phyloP scores from a whole-genome alignment of 2,888 invertebrate species.

The Drosophila demipolita region DNA sequence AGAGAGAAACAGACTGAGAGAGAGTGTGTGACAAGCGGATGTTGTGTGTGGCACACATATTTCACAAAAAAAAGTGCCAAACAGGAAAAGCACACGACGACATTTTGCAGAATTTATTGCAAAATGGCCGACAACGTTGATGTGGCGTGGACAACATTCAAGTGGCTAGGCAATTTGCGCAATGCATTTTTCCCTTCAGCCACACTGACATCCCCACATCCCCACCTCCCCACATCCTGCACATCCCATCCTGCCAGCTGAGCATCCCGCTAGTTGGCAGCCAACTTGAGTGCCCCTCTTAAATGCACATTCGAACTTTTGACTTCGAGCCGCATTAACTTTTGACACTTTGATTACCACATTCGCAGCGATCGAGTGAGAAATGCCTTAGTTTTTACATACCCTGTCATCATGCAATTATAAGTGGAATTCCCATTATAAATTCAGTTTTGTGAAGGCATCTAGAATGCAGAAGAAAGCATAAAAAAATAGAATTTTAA shows the following conservation, averaged over 20 bases:
- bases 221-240: conserved; percentile 7
- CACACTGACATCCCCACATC: conserved; percentile 13
- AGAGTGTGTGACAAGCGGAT: conserved; percentile 73
- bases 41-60: conserved; percentile 64
- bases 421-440: background rate
- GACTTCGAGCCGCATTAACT: conserved; percentile 64
- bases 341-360: conserved; percentile 69
- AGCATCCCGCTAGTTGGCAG: conserved; percentile 27
- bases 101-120: conserved; percentile 74
- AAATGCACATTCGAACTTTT: conserved; percentile 48
- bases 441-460: background rate
- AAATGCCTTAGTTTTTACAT: conserved; percentile 4
- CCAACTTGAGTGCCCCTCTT: conserved; percentile 65
- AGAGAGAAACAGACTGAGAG: background rate
- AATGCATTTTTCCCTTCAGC: conserved; percentile 34
- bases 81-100: conserved; percentile 71
- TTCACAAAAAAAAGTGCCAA: conserved; percentile 72
- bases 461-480: background rate
- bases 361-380: background rate
- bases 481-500: background rate
- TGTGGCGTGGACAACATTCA: conserved; percentile 36
- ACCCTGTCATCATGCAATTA: background rate
- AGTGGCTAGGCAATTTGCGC: conserved; percentile 55
- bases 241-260: conserved; percentile 8
- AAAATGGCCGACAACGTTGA: conserved; percentile 52